Percentiles rank a stretch among this genome's conserved stretches.
phyloP scores from a whole-genome alignment of 2,888 invertebrate species.

The Hanleya hanleyi region DNA sequence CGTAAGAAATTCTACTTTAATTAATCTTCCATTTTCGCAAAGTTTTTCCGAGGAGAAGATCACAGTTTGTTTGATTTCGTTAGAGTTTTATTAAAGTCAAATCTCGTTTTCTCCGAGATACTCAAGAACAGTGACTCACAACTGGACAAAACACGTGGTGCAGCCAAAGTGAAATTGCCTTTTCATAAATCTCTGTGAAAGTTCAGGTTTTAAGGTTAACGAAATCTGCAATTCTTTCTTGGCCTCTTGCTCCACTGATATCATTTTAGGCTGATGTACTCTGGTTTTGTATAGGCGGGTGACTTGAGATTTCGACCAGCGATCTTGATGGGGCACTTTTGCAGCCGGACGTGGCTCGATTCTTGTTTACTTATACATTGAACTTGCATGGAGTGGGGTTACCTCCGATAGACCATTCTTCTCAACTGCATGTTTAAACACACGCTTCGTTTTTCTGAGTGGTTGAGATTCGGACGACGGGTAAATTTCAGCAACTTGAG shows the following conservation, averaged over 20 bases:
- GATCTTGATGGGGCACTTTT: conserved; percentile 2
- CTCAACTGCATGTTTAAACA: neutral
- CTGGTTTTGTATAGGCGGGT: too few relatives aligned
- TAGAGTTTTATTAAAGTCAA: neutral
- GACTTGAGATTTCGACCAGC: too few relatives aligned
- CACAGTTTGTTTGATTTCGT: too few relatives aligned
- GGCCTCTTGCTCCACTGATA: neutral
- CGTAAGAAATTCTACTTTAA: too few relatives aligned
- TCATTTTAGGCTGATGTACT: too few relatives aligned
- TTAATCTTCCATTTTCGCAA: too few relatives aligned
- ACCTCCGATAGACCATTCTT: neutral
- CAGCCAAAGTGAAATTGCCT: neutral
- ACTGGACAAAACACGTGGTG: neutral
- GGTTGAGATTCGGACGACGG: too few relatives aligned
- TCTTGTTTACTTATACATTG: neutral
- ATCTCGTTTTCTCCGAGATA: neutral
- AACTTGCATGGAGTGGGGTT: neutral
- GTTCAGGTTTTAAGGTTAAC: neutral
- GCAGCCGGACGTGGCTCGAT: neutral
- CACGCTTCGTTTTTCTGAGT: too few relatives aligned
- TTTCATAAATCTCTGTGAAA: neutral
- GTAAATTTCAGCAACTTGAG: conserved; percentile 1
- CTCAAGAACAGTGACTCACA: neutral
- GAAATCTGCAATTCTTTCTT: conserved; percentile 2
- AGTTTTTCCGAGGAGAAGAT: too few relatives aligned